Evolutionary conservation across 2,888 invertebrate genomes (phyloP).

Genomic region (Perizoma flavofasciatum): DNA sequence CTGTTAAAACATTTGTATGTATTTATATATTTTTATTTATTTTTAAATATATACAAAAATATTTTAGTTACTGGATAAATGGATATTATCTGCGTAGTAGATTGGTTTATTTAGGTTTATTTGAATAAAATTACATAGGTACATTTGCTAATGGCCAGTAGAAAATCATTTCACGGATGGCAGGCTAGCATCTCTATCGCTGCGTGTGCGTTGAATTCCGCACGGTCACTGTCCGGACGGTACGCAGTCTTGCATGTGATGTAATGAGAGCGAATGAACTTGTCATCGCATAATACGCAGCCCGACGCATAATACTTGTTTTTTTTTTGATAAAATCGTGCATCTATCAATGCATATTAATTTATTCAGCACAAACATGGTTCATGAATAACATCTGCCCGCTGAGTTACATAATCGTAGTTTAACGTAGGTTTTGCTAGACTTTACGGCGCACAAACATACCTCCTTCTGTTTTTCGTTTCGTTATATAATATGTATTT

Average conservation of each 20-base stretch:
- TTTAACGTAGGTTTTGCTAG: not conserved
- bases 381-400: not conserved
- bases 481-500: too few species aligned
- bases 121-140: too few species aligned
- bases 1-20: too few species aligned
- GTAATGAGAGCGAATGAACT: conserved; percentile 26
- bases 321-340: not conserved
- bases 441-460: conserved; percentile 5
- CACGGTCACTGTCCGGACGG: conserved; percentile 43
- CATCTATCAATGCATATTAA: not conserved
- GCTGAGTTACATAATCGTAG: not conserved
- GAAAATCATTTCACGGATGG: conserved; percentile 47
- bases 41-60: too few species aligned
- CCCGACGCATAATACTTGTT: not conserved
- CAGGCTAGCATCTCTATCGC: conserved; percentile 43
- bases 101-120: too few species aligned
- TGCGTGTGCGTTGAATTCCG: conserved; percentile 46
- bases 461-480: not conserved
- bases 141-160: conserved; percentile 14
- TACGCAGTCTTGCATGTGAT: conserved; percentile 13
- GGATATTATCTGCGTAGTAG: too few species aligned
- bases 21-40: too few species aligned
- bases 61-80: too few species aligned
- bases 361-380: not conserved
- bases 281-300: conserved; percentile 6